Conservation (phyloP, 30 jellyfish, hydroid and myxozoan genomes). For the Turritopsis rubra region DNA sequence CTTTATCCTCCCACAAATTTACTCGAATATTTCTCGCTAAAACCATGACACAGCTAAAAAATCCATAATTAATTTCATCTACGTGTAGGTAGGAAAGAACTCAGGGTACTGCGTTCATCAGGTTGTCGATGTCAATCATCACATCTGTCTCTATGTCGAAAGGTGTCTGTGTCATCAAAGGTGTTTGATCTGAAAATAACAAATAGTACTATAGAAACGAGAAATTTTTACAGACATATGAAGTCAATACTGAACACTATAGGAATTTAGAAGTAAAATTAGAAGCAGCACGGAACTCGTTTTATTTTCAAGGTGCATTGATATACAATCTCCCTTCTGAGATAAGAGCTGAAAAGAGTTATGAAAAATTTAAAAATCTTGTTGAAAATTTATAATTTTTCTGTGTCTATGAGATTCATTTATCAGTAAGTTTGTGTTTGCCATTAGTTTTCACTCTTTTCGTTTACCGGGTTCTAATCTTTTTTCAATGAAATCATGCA, state of each 20-base stretch:
- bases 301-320: neutral
- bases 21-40: no score
- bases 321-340: neutral
- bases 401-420: no score
- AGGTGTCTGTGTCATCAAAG: neutral
- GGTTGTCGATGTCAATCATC: constrained; percentile 18
- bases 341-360: neutral
- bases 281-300: neutral
- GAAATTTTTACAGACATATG: no score
- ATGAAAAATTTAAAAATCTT: neutral
- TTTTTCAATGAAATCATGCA: no score
- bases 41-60: no score
- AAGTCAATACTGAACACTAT: no score
- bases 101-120: constrained; percentile 22
- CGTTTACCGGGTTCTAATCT: no score
- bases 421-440: no score
- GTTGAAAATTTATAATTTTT: neutral
- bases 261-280: no score
- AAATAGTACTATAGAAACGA: neutral
- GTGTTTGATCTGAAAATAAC: neutral
- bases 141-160: constrained; percentile 15
- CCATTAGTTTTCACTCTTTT: no score
- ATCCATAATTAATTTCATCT: no score
- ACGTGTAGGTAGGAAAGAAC: neutral
- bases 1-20: no score